A percentile compares a stretch with the other conserved stretches of the same genome.
Conservation (phyloP, 2,797 vertebrate species). For the Lacerta viridis region DNA sequence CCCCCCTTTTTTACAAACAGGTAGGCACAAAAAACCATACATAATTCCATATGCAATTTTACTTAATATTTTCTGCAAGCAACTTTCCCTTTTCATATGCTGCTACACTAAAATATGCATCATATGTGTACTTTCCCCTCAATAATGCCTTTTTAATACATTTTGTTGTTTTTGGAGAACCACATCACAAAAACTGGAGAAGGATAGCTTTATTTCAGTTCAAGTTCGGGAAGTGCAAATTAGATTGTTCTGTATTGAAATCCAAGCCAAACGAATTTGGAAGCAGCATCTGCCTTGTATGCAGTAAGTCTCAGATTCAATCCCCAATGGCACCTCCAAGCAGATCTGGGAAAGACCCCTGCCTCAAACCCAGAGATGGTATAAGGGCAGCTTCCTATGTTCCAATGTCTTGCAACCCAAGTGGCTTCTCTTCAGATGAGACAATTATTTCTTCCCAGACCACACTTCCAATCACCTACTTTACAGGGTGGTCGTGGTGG, state of each 20-base stretch:
- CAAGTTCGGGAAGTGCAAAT: not conserved
- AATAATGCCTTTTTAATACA: not conserved
- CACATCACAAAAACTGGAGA: not conserved
- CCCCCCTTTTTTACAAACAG: too few relatives aligned
- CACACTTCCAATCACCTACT: too few relatives aligned
- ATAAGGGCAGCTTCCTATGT: too few relatives aligned
- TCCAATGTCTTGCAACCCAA: not conserved
- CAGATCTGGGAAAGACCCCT: too few relatives aligned
- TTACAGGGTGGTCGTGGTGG: too few relatives aligned
- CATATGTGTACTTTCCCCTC: not conserved
- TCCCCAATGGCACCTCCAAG: too few relatives aligned
- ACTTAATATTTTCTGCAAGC: too few relatives aligned
- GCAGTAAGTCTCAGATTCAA: too few relatives aligned
- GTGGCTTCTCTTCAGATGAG: not conserved
- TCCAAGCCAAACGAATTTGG: not conserved
- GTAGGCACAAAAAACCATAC: not conserved
- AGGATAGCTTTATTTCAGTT: not conserved
- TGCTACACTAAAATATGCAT: too few relatives aligned
- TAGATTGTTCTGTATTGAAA: not conserved
- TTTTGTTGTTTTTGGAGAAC: not conserved
- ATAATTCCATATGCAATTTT: not conserved
- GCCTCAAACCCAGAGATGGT: too few relatives aligned
- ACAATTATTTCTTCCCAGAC: not conserved
- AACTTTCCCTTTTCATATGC: too few relatives aligned
- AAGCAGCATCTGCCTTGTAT: too few relatives aligned